phyloP scores from a whole-genome alignment of 2,797 vertebrate genomes.

The Fratercula arctica region DNA sequence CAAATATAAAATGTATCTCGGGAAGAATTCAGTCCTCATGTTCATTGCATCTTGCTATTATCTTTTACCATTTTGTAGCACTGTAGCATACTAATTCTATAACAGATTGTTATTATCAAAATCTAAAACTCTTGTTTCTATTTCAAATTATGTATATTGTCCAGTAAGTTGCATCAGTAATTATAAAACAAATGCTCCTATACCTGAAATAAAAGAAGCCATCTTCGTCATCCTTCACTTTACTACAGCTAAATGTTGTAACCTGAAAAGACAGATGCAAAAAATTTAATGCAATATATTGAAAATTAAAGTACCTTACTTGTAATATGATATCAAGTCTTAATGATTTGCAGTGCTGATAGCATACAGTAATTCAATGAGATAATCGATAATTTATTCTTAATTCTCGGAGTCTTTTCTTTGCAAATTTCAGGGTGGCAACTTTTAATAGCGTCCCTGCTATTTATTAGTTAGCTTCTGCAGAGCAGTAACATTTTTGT shows the following conservation, averaged over 20 bases:
- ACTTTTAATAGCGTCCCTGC: neutral
- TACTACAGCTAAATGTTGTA: conserved; percentile 82
- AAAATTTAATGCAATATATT: neutral
- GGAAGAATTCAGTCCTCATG: neutral
- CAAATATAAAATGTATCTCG: neutral
- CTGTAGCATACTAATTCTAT: neutral
- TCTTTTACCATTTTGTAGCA: neutral
- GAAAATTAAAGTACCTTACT: neutral
- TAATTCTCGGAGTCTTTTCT: neutral
- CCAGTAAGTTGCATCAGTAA: neutral
- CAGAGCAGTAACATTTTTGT: neutral
- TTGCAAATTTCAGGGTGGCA: neutral
- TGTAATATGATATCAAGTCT: neutral
- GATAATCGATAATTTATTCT: neutral
- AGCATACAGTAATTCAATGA: neutral
- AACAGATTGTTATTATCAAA: neutral
- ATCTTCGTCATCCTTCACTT: conserved; percentile 83
- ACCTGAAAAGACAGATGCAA: conserved; percentile 71
- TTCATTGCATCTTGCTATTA: neutral
- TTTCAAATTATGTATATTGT: neutral
- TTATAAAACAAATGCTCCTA: neutral
- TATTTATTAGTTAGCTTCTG: neutral
- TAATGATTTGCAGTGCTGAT: neutral
- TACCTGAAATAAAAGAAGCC: conserved; percentile 92
- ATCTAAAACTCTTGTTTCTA: neutral